These are phyloP conservation scores for Dendrolimus pini DNA, from an alignment of 2,888 invertebrate species.

Conservation along the genomic window DNA sequence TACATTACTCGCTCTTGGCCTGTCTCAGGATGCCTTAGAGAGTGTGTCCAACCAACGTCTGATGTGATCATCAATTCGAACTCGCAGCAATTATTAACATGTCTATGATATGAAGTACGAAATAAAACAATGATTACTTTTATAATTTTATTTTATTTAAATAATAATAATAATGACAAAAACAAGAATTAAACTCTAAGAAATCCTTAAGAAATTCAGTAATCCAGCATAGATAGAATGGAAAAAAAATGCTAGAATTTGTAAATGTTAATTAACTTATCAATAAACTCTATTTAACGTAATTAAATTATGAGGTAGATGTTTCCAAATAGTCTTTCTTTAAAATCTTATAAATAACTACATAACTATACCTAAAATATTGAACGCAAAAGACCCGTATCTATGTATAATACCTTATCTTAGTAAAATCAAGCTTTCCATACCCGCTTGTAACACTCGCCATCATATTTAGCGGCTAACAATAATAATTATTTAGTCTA, in stretches of 20 bases:
- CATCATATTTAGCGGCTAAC: neutral
- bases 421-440: neutral
- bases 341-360: slow-evolving; percentile 57
- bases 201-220: slow-evolving; percentile 54
- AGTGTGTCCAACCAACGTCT: too few relatives aligned
- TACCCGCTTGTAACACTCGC: neutral
- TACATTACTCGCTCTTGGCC: too few relatives aligned
- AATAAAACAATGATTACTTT: slow-evolving; percentile 31
- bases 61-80: too few relatives aligned
- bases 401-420: slow-evolving; percentile 20
- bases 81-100: too few relatives aligned
- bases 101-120: neutral
- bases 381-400: slow-evolving; percentile 43
- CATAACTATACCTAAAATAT: slow-evolving; percentile 35
- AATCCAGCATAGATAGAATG: slow-evolving; percentile 48
- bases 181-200: slow-evolving; percentile 72
- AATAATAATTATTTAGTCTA: neutral
- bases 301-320: slow-evolving; percentile 74
- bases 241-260: slow-evolving; percentile 58
- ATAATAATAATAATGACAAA: slow-evolving; percentile 46
- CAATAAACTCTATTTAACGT: slow-evolving; percentile 64
- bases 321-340: slow-evolving; percentile 70
- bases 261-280: slow-evolving; percentile 66
- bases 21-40: too few relatives aligned
- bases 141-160: slow-evolving; percentile 64